These are phyloP conservation scores for Pteropus alecto DNA, from an alignment of 2,113 vertebrate species.

Conservation along the genomic window DNA sequence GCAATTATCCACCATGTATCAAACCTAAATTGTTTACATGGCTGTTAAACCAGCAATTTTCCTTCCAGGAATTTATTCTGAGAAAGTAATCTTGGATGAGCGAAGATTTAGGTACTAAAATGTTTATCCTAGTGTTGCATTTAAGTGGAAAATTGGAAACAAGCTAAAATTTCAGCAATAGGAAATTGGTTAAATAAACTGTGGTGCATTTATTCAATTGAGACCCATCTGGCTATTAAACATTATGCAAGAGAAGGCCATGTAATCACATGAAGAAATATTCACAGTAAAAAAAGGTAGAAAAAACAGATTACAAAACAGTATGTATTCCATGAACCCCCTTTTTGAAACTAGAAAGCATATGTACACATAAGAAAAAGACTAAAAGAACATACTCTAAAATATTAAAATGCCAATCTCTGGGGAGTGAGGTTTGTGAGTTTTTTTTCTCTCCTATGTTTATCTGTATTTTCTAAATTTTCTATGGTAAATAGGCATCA, in stretches of 20 bases:
- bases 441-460: background rate
- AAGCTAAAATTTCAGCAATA: background rate
- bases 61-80: constrained; percentile 9
- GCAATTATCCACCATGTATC: background rate
- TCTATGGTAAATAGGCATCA: background rate
- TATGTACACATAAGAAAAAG: background rate
- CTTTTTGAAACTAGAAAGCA: background rate
- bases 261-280: background rate
- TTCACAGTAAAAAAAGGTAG: background rate
- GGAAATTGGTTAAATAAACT: constrained; percentile 47
- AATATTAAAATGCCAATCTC: constrained; percentile 11
- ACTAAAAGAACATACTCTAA: background rate
- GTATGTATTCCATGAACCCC: background rate
- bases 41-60: background rate
- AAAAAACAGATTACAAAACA: background rate
- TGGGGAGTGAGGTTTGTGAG: background rate
- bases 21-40: background rate
- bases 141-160: constrained; percentile 49
- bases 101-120: background rate
- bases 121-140: background rate
- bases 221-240: background rate
- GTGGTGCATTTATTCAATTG: background rate
- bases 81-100: background rate
- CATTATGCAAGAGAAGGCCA: background rate
- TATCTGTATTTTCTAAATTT: background rate